A percentile compares a stretch with the other conserved stretches of the same genome.
These are phyloP conservation scores for Drosophila micromelanica DNA, from an alignment of 1,140 invertebrate genomes.

Conservation along the genomic window DNA sequence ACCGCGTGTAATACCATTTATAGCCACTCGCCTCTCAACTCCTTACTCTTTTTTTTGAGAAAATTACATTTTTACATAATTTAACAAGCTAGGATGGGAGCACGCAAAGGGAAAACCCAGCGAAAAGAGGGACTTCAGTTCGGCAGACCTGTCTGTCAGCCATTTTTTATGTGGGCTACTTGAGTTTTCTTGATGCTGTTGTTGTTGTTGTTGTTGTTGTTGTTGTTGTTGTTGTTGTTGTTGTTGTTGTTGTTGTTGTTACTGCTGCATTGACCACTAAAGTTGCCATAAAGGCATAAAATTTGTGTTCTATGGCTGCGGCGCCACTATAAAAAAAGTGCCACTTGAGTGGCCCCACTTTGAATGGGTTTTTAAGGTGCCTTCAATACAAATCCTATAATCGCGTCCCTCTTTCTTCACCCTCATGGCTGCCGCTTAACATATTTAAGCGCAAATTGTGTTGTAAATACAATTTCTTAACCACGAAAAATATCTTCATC, in stretches of 20 bases:
- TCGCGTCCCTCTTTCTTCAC: neutral
- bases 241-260: constrained; percentile 37
- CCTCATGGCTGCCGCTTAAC: neutral
- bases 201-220: constrained; percentile 33
- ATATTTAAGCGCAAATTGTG: constrained; percentile 67
- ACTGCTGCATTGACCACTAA: constrained; percentile 72
- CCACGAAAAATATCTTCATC: constrained; percentile 70
- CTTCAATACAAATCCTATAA: constrained; percentile 1
- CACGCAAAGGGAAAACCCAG: constrained; percentile 1
- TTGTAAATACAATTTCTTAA: constrained; percentile 75
- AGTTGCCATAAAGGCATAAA: constrained; percentile 72
- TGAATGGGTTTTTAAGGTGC: constrained; percentile 50
- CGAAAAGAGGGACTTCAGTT: constrained; percentile 21
- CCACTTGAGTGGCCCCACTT: constrained; percentile 69
- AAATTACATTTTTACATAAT: constrained; percentile 77
- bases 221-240: constrained; percentile 11
- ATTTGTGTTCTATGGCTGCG: constrained; percentile 47
- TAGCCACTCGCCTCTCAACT: constrained; percentile 33
- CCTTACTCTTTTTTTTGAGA: constrained; percentile 33
- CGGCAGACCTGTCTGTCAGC: constrained; percentile 47
- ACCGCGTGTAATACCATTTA: constrained; percentile 57
- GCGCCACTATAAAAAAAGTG: constrained; percentile 50
- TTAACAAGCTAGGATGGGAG: constrained; percentile 50
- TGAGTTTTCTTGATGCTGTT: constrained; percentile 12
- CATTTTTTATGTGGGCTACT: constrained; percentile 44